Conservation (phyloP, 2,888 invertebrate species). For the Ochropleura plecta region DNA sequence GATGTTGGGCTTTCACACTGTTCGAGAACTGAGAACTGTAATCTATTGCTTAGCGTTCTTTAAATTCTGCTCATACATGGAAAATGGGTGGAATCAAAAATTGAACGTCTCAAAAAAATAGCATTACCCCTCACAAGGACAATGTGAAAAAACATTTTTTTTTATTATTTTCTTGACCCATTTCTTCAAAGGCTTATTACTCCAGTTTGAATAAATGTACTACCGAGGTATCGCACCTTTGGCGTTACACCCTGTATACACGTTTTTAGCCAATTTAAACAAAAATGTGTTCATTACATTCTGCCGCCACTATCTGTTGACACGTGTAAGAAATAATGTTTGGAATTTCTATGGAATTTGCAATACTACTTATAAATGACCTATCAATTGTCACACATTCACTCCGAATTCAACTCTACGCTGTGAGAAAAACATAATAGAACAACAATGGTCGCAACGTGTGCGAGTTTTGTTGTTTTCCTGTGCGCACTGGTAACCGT, state of each 20-base stretch:
- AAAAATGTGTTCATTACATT: neutral
- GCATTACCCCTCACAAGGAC: no score
- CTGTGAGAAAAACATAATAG: neutral
- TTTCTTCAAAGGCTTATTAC: neutral
- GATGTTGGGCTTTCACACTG: no score
- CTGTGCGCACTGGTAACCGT: neutral
- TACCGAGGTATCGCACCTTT: neutral
- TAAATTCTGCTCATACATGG: no score
- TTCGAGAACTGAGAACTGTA: no score
- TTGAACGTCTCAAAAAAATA: no score
- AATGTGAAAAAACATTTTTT: neutral
- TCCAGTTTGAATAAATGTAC: neutral
- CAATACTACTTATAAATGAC: constrained; percentile 16
- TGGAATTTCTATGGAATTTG: constrained; percentile 8
- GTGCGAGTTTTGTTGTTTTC: constrained; percentile 2
- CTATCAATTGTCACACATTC: neutral
- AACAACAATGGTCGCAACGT: constrained; percentile 13
- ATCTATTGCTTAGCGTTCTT: neutral
- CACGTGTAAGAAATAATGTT: neutral
- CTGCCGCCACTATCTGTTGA: neutral
- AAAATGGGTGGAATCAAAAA: no score
- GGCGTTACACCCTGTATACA: neutral
- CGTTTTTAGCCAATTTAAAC: neutral
- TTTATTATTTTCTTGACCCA: neutral
- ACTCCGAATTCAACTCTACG: neutral